phyloP scores from a whole-genome alignment of 2,113 vertebrate genomes.

The Rhegmatorhina hoffmannsi region DNA sequence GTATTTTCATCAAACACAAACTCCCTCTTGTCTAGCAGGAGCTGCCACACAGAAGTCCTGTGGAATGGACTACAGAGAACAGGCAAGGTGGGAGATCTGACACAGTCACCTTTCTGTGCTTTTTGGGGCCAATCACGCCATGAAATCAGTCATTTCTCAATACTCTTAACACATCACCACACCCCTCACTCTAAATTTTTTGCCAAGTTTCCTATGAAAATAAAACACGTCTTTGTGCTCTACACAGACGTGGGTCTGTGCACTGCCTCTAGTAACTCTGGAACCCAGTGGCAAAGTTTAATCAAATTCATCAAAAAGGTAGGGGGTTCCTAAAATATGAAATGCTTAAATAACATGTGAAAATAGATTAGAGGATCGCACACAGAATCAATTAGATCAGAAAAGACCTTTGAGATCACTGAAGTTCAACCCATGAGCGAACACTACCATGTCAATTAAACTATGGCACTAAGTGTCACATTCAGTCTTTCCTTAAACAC shows the following conservation, averaged over 20 bases:
- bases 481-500: background rate
- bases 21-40: background rate
- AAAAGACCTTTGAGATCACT: background rate
- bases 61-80: background rate
- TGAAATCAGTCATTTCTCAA: background rate
- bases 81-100: background rate
- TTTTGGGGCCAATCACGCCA: background rate
- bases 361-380: background rate
- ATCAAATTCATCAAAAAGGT: background rate
- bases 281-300: background rate
- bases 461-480: background rate
- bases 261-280: background rate
- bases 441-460: rapidly evolving
- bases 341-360: background rate
- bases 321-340: background rate
- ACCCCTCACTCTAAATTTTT: background rate
- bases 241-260: background rate
- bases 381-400: background rate
- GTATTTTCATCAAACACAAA: background rate
- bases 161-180: background rate
- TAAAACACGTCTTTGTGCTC: background rate
- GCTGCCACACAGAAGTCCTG: background rate
- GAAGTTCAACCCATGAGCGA: background rate
- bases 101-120: background rate
- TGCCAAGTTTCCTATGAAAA: background rate